A percentile compares a stretch with the other conserved stretches of the same genome.
phyloP scores from a whole-genome alignment of 2,113 vertebrate species.

The Heptranchias perlo region DNA sequence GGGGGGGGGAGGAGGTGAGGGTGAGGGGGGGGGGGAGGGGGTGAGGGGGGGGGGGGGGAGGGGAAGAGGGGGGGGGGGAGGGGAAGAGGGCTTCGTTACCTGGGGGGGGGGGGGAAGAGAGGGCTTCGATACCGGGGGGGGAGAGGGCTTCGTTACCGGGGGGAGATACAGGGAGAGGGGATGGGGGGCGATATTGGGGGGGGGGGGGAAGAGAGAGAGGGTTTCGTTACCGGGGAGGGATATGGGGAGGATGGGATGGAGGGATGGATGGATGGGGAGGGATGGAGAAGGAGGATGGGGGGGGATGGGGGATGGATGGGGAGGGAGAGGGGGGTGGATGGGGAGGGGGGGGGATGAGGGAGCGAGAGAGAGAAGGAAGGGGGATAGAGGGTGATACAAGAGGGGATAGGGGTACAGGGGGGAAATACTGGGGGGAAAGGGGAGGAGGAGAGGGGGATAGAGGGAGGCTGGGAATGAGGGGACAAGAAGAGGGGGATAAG shows the following conservation, averaged over 20 bases:
- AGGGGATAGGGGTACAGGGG: neutral
- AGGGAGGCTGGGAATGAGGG: neutral
- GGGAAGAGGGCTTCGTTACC: no score
- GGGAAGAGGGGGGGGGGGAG: no score
- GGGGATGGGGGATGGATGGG: no score
- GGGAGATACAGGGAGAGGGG: no score
- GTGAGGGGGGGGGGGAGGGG: neutral
- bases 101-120: neutral
- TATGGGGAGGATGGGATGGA: neutral
- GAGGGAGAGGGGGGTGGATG: no score
- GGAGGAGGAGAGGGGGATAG: neutral
- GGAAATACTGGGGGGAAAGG: no score
- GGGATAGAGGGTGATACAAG: neutral
- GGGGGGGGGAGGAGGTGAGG: neutral
- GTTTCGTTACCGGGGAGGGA: no score
- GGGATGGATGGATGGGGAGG: rapidly evolving
- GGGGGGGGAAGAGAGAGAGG: neutral
- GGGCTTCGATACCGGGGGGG: no score
- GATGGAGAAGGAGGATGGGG: neutral
- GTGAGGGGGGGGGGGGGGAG: neutral
- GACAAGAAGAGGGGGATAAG: neutral
- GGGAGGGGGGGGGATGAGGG: no score
- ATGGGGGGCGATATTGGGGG: neutral
- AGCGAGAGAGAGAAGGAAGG: neutral
- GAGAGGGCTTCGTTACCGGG: neutral